Percentiles rank a stretch among this genome's conserved stretches.
These are phyloP conservation scores for Lanius collurio DNA, from an alignment of 2,113 vertebrate species.

Conservation along the genomic window DNA sequence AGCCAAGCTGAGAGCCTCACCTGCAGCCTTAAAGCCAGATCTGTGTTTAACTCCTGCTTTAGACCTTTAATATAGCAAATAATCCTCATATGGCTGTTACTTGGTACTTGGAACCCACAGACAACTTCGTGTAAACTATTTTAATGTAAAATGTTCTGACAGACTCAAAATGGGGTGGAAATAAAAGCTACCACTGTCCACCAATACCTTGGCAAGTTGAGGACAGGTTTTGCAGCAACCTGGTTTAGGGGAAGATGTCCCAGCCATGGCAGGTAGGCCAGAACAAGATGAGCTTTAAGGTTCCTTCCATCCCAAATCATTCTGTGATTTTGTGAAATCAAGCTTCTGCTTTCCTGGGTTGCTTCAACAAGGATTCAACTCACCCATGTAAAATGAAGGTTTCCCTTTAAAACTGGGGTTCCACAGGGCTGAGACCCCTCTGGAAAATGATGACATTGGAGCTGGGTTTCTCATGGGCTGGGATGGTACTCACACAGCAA, in stretches of 20 bases:
- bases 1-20: background rate
- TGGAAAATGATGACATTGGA: fast-evolving
- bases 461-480: fast-evolving
- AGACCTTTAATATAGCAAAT: background rate
- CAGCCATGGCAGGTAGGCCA: background rate
- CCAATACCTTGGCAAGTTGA: background rate
- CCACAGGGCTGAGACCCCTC: fast-evolving
- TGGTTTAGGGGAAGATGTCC: background rate
- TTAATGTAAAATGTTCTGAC: background rate
- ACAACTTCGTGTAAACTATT: background rate
- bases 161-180: background rate
- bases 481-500: fast-evolving
- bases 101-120: background rate
- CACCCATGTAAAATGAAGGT: fast-evolving
- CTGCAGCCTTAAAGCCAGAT: background rate
- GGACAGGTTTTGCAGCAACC: background rate
- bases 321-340: background rate
- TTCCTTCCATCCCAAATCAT: background rate
- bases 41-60: background rate
- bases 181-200: background rate
- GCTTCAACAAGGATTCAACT: background rate
- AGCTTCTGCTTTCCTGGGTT: background rate
- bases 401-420: background rate
- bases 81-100: background rate
- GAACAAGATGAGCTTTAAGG: background rate